phyloP scores from a whole-genome alignment of 2,113 vertebrate genomes.

The Ahaetulla prasina region DNA sequence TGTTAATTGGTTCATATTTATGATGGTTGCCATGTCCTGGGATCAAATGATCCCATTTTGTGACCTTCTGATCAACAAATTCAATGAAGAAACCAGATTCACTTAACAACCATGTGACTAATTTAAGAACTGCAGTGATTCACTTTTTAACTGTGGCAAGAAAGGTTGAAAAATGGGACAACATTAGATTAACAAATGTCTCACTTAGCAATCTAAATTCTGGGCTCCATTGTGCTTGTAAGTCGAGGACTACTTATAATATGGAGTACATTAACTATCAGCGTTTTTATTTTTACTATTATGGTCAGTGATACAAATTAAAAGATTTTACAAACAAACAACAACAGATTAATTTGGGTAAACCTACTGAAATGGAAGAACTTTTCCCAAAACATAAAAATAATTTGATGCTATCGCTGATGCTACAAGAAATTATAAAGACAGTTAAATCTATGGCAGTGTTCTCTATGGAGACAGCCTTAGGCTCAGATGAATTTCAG shows the following conservation, averaged over 20 bases:
- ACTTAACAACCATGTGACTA: too few relatives aligned
- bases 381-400: neutral
- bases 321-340: neutral
- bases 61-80: too few relatives aligned
- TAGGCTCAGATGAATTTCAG: neutral
- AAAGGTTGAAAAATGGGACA: too few relatives aligned
- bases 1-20: too few relatives aligned
- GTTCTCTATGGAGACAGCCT: neutral
- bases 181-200: too few relatives aligned
- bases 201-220: too few relatives aligned
- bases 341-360: neutral
- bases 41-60: too few relatives aligned
- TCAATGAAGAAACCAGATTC: too few relatives aligned
- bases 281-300: neutral
- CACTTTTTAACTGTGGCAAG: too few relatives aligned
- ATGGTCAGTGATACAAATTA: neutral
- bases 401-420: neutral
- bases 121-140: too few relatives aligned
- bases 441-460: neutral
- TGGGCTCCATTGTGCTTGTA: too few relatives aligned
- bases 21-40: too few relatives aligned
- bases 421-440: neutral
- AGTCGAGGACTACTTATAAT: neutral
- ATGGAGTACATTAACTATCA: neutral
- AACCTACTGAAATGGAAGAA: neutral